Percentiles rank a stretch among this genome's conserved stretches.
phyloP scores from a whole-genome alignment of 2,113 vertebrate genomes.

The Perccottus glenii region DNA sequence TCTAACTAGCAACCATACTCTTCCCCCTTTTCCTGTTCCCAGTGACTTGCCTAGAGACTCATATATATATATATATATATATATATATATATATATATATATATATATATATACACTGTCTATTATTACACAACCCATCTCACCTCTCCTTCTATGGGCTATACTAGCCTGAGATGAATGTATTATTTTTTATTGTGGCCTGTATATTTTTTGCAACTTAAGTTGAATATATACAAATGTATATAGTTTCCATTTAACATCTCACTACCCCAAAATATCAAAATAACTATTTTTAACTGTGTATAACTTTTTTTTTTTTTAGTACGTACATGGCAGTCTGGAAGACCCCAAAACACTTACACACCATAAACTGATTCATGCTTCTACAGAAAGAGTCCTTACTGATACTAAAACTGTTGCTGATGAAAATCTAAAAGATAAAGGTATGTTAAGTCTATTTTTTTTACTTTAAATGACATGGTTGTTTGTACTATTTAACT shows the following conservation, averaged over 20 bases:
- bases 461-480: background rate
- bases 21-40: slow-evolving; percentile 8
- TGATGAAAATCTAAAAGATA: slow-evolving; percentile 94
- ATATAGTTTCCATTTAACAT: too few relatives aligned
- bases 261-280: too few relatives aligned
- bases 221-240: background rate
- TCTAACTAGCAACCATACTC: slow-evolving; percentile 21
- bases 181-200: background rate
- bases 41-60: slow-evolving; percentile 10
- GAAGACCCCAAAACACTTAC: slow-evolving; percentile 95
- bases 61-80: too few relatives aligned
- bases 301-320: slow-evolving; percentile 28
- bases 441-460: slow-evolving; percentile 75
- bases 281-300: background rate
- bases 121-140: slow-evolving; percentile 54
- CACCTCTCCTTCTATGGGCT: slow-evolving; percentile 48
- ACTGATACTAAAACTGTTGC: slow-evolving; percentile 87
- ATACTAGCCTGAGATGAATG: slow-evolving; percentile 2
- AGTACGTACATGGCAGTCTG: slow-evolving; percentile 89
- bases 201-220: too few relatives aligned
- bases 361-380: slow-evolving; percentile 94
- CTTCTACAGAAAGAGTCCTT: slow-evolving; percentile 91
- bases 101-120: slow-evolving; percentile 33
- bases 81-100: too few relatives aligned
- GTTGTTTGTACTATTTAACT: background rate